phyloP scores from a whole-genome alignment of 2,113 vertebrate species.

The Campylomormyrus tamandua region DNA sequence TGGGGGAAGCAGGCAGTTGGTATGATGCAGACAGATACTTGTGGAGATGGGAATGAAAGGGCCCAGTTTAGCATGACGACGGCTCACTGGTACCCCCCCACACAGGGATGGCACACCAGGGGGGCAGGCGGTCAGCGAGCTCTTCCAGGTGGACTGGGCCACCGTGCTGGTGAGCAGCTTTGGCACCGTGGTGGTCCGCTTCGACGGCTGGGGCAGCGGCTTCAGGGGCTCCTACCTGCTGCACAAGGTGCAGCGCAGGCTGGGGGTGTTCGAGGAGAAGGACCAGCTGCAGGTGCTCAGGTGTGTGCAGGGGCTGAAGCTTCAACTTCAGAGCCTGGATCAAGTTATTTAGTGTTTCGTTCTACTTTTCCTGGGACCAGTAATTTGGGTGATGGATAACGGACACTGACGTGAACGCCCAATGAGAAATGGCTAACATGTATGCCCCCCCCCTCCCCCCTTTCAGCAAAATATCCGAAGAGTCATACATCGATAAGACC shows the following conservation, averaged over 20 bases:
- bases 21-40: neutral
- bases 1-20: neutral
- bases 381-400: neutral
- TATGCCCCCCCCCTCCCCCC: neutral
- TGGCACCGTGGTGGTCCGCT: conserved; percentile 69
- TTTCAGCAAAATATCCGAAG: conserved; percentile 69
- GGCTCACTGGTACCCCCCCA: neutral
- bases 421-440: neutral
- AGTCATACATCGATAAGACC: conserved; percentile 74
- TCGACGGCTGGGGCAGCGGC: conserved; percentile 82
- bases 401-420: neutral
- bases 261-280: conserved; percentile 77
- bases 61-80: neutral
- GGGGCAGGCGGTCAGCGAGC: conserved; percentile 79
- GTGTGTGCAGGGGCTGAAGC: conserved; percentile 45
- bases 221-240: conserved; percentile 86
- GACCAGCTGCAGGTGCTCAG: conserved; percentile 78
- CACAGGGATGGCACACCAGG: conserved; percentile 77
- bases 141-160: conserved; percentile 78
- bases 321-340: neutral
- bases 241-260: conserved; percentile 72
- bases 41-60: neutral
- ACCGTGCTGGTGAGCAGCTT: conserved; percentile 87
- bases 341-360: neutral
- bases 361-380: neutral